These are phyloP conservation scores for Cottus gobio DNA, from an alignment of 2,113 vertebrate species.

Conservation along the genomic window DNA sequence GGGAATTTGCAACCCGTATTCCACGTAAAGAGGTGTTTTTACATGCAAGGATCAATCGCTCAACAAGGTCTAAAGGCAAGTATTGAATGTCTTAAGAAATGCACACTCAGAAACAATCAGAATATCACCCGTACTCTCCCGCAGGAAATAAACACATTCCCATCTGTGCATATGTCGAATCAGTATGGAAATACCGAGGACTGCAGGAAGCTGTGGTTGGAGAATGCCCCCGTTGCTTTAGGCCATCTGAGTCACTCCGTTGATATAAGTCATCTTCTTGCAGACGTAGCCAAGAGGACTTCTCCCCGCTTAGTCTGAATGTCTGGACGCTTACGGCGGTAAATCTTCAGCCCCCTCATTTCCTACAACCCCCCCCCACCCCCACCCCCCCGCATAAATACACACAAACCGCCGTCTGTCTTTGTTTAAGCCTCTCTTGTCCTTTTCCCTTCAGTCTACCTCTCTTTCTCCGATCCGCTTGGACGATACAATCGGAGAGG, in stretches of 20 bases:
- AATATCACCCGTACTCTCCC: not conserved
- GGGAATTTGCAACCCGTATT: not conserved
- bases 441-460: not conserved
- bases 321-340: constrained; percentile 31
- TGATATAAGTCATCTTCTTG: constrained; percentile 48
- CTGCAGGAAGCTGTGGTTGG: constrained; percentile 17
- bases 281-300: constrained; percentile 54
- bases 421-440: not conserved
- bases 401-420: constrained; percentile 1
- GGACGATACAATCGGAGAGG: constrained; percentile 55
- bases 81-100: not conserved
- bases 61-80: not conserved
- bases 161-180: constrained; percentile 15
- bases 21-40: not conserved
- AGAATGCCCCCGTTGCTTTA: not conserved
- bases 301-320: constrained; percentile 33
- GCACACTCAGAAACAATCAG: not conserved
- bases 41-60: not conserved
- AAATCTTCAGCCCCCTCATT: constrained; percentile 21
- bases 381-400: constrained; percentile 13
- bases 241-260: not conserved
- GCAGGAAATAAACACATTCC: constrained; percentile 7
- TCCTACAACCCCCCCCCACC: constrained; percentile 8
- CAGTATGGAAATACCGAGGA: constrained; percentile 35
- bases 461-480: constrained; percentile 33